phyloP scores from a whole-genome alignment of 2,113 vertebrate species.

The Zapornia atra region DNA sequence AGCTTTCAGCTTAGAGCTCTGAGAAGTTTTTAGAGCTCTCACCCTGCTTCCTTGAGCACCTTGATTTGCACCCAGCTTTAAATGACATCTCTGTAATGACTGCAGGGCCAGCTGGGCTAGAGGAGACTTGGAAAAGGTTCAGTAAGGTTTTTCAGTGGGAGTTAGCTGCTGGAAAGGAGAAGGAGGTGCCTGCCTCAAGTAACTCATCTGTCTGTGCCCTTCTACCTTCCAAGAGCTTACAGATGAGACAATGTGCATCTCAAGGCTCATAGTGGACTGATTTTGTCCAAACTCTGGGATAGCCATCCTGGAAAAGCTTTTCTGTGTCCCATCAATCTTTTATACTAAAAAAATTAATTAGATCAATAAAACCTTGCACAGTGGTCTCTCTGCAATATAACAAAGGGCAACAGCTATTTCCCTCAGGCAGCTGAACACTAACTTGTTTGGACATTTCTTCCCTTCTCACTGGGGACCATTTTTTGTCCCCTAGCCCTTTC shows the following conservation, averaged over 20 bases:
- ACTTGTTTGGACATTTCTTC: conserved; percentile 7
- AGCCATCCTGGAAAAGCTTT: not conserved
- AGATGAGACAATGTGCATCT: not conserved
- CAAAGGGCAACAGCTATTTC: conserved; percentile 34
- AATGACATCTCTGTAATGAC: not conserved
- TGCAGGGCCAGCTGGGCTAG: not conserved
- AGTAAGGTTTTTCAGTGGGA: not conserved
- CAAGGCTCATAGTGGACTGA: not conserved
- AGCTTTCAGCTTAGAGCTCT: not conserved
- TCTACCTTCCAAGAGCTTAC: not conserved
- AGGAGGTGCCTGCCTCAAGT: not conserved
- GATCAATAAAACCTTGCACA: not conserved
- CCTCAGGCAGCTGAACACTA: not conserved
- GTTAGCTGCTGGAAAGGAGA: not conserved
- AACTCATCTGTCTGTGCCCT: not conserved
- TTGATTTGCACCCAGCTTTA: not conserved
- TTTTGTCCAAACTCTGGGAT: not conserved
- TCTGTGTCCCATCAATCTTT: not conserved
- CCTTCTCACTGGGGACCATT: conserved; percentile 14
- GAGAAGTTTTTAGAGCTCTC: not conserved
- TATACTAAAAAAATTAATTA: not conserved
- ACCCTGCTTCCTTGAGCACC: not conserved
- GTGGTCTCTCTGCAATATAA: not conserved
- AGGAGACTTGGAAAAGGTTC: not conserved
- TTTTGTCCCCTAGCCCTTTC: conserved; percentile 43